A percentile compares a stretch with the other conserved stretches of the same genome.
Evolutionary conservation across 2,888 invertebrate genomes (phyloP).

Genomic region (Mythimna pallens): DNA sequence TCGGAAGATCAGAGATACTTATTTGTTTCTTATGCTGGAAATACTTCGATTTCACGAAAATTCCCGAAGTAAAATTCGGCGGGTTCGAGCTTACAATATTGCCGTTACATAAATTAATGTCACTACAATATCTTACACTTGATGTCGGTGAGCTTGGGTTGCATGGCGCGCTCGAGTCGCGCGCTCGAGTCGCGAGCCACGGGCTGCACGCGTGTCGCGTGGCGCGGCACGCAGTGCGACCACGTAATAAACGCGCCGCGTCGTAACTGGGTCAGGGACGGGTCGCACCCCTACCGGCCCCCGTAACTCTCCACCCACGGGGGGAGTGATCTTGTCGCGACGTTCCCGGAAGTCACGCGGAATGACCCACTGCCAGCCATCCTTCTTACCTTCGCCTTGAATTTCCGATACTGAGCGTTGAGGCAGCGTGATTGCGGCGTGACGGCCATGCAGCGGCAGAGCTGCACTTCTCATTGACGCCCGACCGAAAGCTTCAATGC

Average conservation of each 20-base stretch:
- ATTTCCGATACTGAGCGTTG: slow-evolving; percentile 8
- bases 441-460: neutral
- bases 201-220: slow-evolving; percentile 8
- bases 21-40: neutral
- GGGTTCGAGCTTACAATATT: neutral
- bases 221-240: slow-evolving; percentile 29
- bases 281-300: slow-evolving; percentile 45
- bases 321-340: slow-evolving; percentile 53
- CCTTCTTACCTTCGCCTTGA: slow-evolving; percentile 48
- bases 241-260: slow-evolving; percentile 30
- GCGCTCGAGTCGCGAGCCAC: neutral
- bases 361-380: slow-evolving; percentile 47
- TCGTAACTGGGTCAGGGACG: slow-evolving; percentile 71
- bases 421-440: neutral
- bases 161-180: neutral
- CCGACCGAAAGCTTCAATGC: neutral
- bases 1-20: no score
- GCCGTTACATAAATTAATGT: neutral
- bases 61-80: neutral
- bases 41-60: neutral
- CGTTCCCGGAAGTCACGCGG: slow-evolving; percentile 57
- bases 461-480: neutral
- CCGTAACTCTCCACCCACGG: slow-evolving; percentile 6
- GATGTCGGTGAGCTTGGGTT: no score
- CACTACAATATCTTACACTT: neutral